Base-by-base conservation (phyloP, 2,888 invertebrate genomes). In the Tenthredo livida region DNA sequence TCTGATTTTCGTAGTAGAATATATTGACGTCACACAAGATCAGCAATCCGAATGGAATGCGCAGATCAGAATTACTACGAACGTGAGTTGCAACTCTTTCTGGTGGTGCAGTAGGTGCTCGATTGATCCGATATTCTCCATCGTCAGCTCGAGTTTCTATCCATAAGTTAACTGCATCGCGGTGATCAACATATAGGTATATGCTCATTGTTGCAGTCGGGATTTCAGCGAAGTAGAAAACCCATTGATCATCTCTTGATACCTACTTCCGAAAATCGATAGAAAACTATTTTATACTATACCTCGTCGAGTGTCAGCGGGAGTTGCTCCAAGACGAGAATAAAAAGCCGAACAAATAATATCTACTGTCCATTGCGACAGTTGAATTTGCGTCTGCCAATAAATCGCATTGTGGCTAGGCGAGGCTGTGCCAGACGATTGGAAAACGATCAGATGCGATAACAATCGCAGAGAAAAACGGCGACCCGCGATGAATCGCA, bases 391-490 rank as follows among this genome's bases (percentile, higher is more conserved):
- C 40, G 9, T 40, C 25, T 61, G 61, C 33, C 80, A 40, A 80
- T 61, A 80, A 80, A 61, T 21, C 80, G 61, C 40, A 58, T 40
- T 54, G 21, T 80, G 65, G 61, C 61, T 61, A 43, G 80, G 17
- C 77, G 40, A 80, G 61, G 61, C 25, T 80, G 21, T n/a, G 61
- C 37, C 61, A 25, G 61, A 80, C 80, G 80, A 65, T 80, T 29
- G 80, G 58, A 65, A 80, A 65, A 58, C 61, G 58, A 80, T 80
- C 80, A 61, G 25, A 61, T 40, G 37, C 65, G 80, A 80, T 80
- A 61, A 80, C n/a, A 80, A 80, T 80, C 80, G 80, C 80, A 29
- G 15, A 29, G 50, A 83, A 37, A 83, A 67, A 50, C 50, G 70
- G 54, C 15, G 47, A 67, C 47, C 47, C 83, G 33, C 47, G 29